Evolutionary conservation across 2,113 vertebrate species (phyloP).

Genomic region (Propithecus coquereli): DNA sequence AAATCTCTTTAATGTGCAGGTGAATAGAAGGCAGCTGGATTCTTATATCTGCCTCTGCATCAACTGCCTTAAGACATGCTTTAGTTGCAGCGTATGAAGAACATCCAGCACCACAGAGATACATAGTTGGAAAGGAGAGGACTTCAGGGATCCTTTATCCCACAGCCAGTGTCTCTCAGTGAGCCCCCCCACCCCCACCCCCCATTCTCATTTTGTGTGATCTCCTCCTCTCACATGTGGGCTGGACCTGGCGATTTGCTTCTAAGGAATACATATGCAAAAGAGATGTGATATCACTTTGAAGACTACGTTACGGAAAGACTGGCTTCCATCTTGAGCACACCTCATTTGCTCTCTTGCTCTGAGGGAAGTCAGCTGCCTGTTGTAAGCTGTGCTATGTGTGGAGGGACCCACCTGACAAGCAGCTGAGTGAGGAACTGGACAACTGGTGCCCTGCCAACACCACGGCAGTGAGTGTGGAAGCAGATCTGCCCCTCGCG

Average conservation of each 20-base stretch:
- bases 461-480: accelerated
- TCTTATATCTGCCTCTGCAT: not conserved
- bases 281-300: not conserved
- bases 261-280: not conserved
- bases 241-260: not conserved
- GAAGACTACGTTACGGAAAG: not conserved
- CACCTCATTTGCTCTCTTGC: not conserved
- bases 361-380: not conserved
- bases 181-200: not conserved
- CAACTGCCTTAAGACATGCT: not conserved
- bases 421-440: not conserved
- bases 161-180: not conserved
- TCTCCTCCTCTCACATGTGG: not conserved
- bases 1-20: not conserved
- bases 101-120: not conserved
- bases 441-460: not conserved
- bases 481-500: not conserved
- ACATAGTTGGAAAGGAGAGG: not conserved
- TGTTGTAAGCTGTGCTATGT: not conserved
- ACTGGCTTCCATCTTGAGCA: not conserved
- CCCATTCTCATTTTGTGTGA: not conserved
- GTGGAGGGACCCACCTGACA: not conserved
- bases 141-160: accelerated
- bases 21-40: not conserved
- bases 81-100: not conserved